Evolutionary conservation across 2,113 vertebrate species (phyloP), one percentile per base, ranked within the genome.

Genomic region (Caretta caretta): DNA sequence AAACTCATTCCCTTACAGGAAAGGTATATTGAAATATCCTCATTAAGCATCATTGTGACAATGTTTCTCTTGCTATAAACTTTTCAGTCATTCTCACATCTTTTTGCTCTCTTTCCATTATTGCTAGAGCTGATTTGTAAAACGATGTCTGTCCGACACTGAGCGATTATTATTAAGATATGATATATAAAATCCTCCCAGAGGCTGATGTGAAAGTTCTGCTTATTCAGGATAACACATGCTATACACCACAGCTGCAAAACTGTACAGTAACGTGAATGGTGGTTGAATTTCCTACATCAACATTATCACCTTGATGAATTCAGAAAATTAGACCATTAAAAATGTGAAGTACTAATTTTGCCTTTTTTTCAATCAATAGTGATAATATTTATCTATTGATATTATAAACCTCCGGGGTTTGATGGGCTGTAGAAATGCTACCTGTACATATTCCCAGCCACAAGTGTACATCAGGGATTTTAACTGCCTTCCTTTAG

Each of bases 151-250:
- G 11, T 24, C 35, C 46, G 75, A 46, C 80, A 11, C 31, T 54
- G 51, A 7, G 24, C 9, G 5, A 11, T 50, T 90, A n/a, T 80
- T 85, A 8, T 49, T 87, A 5, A 78, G 49, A 86, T 38, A 7
- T 65, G 31, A 3, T 0, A 5, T 5, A 24, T 1, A 38, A 59
- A 92, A 62, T 56, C n/a, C 24, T 83, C n/a, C 79, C 38, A 50
- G 83, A 57, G 88, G 82, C 65, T 90, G 56, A 10, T 79, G 1
- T 86, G 90, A 51, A 38, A 90, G 59, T 93, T 86, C 65, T 5
- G n/a, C 65, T 72, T 38, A 38, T 72, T 72, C 38, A 38, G n/a
- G 65, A 38, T 72, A 38, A 35, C 35, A 72, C 19, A 38, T 9
- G 35, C 35, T 38, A 38, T 10, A 84, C 90, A 31, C 50, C 0